phyloP scores from a whole-genome alignment of 2,113 vertebrate genomes.

The Cyanocitta stelleri region DNA sequence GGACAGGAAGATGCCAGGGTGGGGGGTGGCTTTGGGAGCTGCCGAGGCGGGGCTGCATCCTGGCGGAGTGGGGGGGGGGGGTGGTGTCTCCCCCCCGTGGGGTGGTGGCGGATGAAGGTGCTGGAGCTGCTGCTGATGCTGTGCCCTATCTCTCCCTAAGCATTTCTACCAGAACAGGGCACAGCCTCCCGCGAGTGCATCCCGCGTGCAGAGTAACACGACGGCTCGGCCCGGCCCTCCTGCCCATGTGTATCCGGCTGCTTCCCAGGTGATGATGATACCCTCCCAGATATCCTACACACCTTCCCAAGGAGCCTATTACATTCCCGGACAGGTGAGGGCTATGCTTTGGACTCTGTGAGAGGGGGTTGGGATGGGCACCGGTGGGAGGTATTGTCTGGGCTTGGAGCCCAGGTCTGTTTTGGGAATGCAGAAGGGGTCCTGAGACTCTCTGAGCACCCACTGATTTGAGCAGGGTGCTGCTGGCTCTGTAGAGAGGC shows the following conservation, averaged over 20 bases:
- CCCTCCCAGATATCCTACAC: constrained; percentile 89
- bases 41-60: background rate
- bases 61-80: rapidly evolving
- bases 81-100: background rate
- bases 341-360: background rate
- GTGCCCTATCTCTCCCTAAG: constrained; percentile 64
- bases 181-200: constrained; percentile 82
- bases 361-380: background rate
- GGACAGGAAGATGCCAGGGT: background rate
- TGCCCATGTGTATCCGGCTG: constrained; percentile 89
- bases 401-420: background rate
- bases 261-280: constrained; percentile 98
- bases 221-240: constrained; percentile 86
- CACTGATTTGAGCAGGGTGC: background rate
- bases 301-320: constrained; percentile 89
- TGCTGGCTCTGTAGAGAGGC: background rate
- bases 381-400: rapidly evolving
- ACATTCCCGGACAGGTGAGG: constrained; percentile 91
- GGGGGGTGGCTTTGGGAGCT: background rate
- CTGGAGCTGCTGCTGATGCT: background rate
- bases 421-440: background rate
- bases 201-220: constrained; percentile 83
- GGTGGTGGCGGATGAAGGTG: background rate
- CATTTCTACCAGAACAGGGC: constrained; percentile 90
- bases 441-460: background rate